Evolutionary conservation across 2,888 invertebrate species (phyloP).

Genomic region (Proisotoma minuta): DNA sequence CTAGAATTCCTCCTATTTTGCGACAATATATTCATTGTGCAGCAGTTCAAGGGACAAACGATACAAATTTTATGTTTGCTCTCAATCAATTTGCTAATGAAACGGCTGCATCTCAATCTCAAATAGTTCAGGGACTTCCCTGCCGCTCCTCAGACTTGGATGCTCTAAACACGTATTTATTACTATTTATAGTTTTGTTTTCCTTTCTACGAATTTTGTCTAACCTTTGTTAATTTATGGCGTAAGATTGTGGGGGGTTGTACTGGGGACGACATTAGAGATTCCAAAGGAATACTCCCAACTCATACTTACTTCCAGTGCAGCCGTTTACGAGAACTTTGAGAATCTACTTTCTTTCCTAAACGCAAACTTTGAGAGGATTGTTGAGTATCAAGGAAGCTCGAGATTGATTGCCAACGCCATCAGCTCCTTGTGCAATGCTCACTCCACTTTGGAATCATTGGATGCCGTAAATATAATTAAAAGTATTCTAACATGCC

Average conservation of each 20-base stretch:
- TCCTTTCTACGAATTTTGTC: no score
- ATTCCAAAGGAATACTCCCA: conserved; percentile 23
- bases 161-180: neutral
- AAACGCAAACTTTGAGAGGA: neutral
- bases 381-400: conserved; percentile 22
- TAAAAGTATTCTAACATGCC: neutral
- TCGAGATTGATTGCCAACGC: conserved; percentile 21
- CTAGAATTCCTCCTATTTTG: conserved; percentile 27
- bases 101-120: neutral
- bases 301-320: conserved; percentile 20
- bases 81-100: conserved; percentile 13
- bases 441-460: conserved; percentile 17
- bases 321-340: conserved; percentile 22
- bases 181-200: neutral
- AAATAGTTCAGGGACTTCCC: neutral
- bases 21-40: conserved; percentile 30
- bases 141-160: conserved; percentile 11
- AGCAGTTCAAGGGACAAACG: conserved; percentile 18
- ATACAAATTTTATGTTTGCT: conserved; percentile 28
- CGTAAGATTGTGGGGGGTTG: conserved; percentile 22
- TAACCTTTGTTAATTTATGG: no score
- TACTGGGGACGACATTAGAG: conserved; percentile 12
- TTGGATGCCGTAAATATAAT: conserved; percentile 17
- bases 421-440: conserved; percentile 16
- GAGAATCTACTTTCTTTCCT: conserved; percentile 12